These are phyloP conservation scores for Megamerina dolium DNA, from an alignment of 2,888 invertebrate species.

Conservation along the genomic window DNA sequence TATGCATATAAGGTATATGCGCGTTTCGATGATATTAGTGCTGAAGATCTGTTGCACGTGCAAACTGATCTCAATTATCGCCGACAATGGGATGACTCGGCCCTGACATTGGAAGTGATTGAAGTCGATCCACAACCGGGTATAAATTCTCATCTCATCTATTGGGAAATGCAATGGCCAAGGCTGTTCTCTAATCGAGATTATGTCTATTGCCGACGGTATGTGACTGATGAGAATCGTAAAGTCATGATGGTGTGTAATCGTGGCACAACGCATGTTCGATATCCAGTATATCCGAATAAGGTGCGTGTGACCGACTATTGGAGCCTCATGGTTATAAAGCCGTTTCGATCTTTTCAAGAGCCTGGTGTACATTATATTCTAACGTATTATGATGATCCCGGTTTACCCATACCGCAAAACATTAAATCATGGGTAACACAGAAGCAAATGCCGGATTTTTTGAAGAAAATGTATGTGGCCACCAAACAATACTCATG, in stretches of 20 bases:
- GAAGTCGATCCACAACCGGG: constrained; percentile 57
- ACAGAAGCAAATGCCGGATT: constrained; percentile 70
- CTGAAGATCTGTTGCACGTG: constrained; percentile 73
- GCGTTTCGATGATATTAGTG: constrained; percentile 69
- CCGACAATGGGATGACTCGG: constrained; percentile 73
- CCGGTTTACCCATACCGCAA: constrained; percentile 68
- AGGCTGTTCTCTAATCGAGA: constrained; percentile 78
- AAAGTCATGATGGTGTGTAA: constrained; percentile 62
- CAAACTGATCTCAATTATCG: constrained; percentile 77
- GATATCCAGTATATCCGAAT: constrained; percentile 60
- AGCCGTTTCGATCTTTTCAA: constrained; percentile 51
- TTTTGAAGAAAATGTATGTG: constrained; percentile 61
- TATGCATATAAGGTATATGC: constrained; percentile 86
- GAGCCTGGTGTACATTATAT: constrained; percentile 59
- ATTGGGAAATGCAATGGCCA: constrained; percentile 89
- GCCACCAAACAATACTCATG: constrained; percentile 61
- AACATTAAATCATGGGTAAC: constrained; percentile 69
- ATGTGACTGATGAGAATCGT: constrained; percentile 54
- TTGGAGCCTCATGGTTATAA: constrained; percentile 82
- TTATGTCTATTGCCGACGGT: constrained; percentile 75
- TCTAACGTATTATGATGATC: constrained; percentile 83
- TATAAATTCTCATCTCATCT: constrained; percentile 66
- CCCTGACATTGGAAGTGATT: constrained; percentile 63
- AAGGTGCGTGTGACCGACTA: constrained; percentile 73
- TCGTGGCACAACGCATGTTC: constrained; percentile 63